Evolutionary conservation across 2,113 vertebrate species (phyloP).

Genomic region (Cricetomys ansorgei): DNA sequence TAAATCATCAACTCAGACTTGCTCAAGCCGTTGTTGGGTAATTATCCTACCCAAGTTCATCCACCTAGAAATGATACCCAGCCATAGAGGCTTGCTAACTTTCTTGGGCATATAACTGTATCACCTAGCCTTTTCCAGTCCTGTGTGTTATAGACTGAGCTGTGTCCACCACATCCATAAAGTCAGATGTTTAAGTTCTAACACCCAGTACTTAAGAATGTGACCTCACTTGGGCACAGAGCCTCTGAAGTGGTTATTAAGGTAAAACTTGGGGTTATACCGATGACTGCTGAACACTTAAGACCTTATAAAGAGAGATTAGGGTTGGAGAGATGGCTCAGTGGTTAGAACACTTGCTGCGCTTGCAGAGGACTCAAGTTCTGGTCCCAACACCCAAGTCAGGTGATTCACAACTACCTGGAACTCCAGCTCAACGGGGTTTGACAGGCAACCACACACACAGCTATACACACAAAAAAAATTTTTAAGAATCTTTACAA

Average conservation of each 20-base stretch:
- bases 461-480: neutral
- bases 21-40: conserved; percentile 53
- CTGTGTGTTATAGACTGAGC: neutral
- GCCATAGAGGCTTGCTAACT: neutral
- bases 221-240: neutral
- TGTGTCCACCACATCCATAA: neutral
- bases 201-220: neutral
- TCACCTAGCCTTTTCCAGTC: neutral
- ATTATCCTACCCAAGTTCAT: neutral
- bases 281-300: neutral
- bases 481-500: neutral
- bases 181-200: neutral
- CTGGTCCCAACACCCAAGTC: neutral
- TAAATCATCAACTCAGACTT: conserved; percentile 72
- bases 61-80: neutral
- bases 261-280: neutral
- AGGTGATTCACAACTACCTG: neutral
- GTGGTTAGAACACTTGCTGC: neutral
- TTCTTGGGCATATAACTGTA: neutral
- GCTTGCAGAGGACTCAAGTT: neutral
- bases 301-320: neutral
- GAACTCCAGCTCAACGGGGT: neutral
- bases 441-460: neutral
- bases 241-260: neutral
- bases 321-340: neutral